A percentile compares a stretch with the other conserved stretches of the same genome.
Evolutionary conservation across 2,113 vertebrate species (phyloP).

Genomic region (Tetrao urogallus): DNA sequence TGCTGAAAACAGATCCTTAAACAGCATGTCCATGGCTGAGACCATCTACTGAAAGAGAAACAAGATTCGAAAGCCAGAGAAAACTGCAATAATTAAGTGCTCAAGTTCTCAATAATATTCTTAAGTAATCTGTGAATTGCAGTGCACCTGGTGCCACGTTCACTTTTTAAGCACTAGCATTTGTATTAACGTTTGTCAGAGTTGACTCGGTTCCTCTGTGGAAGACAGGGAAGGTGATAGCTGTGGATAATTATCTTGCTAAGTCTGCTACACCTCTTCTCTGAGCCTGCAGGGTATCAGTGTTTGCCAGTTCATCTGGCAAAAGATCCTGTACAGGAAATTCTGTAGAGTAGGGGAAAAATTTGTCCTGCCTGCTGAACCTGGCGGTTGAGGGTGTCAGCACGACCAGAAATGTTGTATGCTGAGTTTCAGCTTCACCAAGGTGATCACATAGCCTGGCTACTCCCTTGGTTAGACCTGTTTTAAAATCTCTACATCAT

Average conservation of each 20-base stretch:
- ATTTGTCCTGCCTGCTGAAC: not conserved
- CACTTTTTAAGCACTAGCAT: slow-evolving; percentile 9
- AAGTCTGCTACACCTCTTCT: not conserved
- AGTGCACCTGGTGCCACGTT: not conserved
- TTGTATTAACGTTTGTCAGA: not conserved
- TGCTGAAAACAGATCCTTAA: not conserved
- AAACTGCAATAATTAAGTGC: not conserved
- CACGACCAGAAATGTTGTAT: not conserved
- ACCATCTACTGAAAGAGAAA: not conserved
- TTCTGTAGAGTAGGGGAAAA: not conserved
- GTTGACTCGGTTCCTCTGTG: not conserved
- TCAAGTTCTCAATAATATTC: not conserved
- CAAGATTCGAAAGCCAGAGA: slow-evolving; percentile 29
- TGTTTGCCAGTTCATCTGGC: not conserved
- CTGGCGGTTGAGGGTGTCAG: not conserved
- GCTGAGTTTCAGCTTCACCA: not conserved
- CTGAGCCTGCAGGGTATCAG: not conserved
- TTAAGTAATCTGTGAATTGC: not conserved
- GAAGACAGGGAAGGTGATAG: not conserved
- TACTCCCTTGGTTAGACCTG: not conserved
- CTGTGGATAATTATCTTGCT: not conserved
- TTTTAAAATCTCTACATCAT: not conserved
- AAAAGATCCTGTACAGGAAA: not conserved
- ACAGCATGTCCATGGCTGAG: not conserved
- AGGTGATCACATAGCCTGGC: not conserved